Conservation (phyloP, 2,113 vertebrate genomes). For the Epinephelus fuscoguttatus region DNA sequence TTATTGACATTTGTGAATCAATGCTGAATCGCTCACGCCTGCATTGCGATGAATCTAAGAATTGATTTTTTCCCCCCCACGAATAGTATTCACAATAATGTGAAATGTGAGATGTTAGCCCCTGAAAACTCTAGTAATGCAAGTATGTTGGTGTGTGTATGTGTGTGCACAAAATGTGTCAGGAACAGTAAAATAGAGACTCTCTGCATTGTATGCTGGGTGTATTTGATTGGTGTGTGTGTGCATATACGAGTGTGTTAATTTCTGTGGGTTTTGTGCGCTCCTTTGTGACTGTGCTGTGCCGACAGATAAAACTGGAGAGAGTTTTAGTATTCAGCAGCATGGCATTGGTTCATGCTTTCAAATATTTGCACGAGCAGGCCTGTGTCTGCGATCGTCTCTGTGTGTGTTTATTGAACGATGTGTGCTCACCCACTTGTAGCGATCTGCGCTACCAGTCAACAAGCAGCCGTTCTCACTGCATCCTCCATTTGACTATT, state of each 20-base stretch:
- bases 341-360: slow-evolving; percentile 38
- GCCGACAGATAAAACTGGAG: slow-evolving; percentile 14
- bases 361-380: slow-evolving; percentile 70
- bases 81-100: no score
- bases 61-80: no score
- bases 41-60: no score
- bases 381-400: slow-evolving; percentile 35
- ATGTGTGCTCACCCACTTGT: slow-evolving; percentile 65
- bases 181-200: no score
- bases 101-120: no score
- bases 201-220: not conserved
- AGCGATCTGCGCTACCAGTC: slow-evolving; percentile 50
- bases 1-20: no score
- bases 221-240: not conserved
- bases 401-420: slow-evolving; percentile 53
- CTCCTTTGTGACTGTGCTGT: slow-evolving; percentile 5
- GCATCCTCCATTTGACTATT: slow-evolving; percentile 55
- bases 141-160: no score
- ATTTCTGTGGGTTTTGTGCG: not conserved
- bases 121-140: no score
- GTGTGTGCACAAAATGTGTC: no score
- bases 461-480: slow-evolving; percentile 50
- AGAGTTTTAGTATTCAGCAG: slow-evolving; percentile 41
- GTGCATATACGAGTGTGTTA: not conserved
- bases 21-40: no score